Evolutionary conservation across 2,888 invertebrate species (phyloP).

Genomic region (Branchellion lobata): DNA sequence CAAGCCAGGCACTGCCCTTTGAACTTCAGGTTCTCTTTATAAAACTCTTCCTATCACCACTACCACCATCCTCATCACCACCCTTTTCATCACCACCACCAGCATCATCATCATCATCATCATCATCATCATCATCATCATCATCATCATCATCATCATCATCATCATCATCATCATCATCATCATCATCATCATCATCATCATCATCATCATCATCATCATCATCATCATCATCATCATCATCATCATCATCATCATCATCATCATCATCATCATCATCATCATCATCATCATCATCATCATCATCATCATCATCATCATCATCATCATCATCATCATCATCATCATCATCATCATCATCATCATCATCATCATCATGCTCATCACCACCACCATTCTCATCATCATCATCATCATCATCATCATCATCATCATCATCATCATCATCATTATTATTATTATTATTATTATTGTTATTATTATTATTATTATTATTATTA

Average conservation of each 20-base stretch:
- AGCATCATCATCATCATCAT: background rate
- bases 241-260: too few species aligned
- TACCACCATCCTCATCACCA: constrained; percentile 75
- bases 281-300: background rate
- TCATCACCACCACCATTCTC: background rate
- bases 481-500: background rate
- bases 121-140: background rate
- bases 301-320: background rate
- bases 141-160: background rate
- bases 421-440: background rate
- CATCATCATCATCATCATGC: background rate
- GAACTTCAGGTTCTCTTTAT: too few species aligned
- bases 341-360: constrained; percentile 7
- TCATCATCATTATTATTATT: background rate
- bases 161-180: too few species aligned
- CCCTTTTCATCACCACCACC: constrained; percentile 64
- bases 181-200: background rate
- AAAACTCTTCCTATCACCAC: constrained; percentile 76
- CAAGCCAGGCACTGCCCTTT: too few species aligned
- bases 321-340: background rate
- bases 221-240: background rate
- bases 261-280: too few species aligned
- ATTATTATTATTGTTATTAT: background rate
- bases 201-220: background rate
- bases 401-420: background rate